Evolutionary conservation across 2,113 vertebrate genomes (phyloP), one percentile per base, ranked within the genome.

Genomic region (Penelope pileata): DNA sequence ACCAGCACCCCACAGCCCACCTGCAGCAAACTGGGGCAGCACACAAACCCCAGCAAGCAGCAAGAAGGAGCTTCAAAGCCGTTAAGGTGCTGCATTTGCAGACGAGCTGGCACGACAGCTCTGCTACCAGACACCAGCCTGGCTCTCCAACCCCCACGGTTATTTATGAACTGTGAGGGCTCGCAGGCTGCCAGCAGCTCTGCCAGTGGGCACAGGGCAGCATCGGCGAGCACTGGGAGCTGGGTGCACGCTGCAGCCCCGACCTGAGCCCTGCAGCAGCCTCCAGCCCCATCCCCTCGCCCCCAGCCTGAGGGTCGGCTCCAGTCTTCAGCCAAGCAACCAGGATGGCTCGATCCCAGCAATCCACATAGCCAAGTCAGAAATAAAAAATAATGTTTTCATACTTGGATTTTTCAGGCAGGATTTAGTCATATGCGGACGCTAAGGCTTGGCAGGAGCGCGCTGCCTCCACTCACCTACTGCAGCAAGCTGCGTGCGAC

Each of bases 341-440:
- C 82, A 21, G 76, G 59, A 48, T 56, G 86, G 93, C 93, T 85
- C 1, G 0, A 19, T 22, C 91, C 93, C 96, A 94, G 63, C 45
- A 4, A 34, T 19, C 63, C 86, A 16, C 29, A 6, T 50, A 74
- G 85, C 93, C 72, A 63, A n/a, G 91, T 91, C 96, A 94, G 92
- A 96, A 16, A 88, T 93, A 60, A 96, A 94, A 69, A 91, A 72
- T 91, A 94, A 93, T 93, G 94, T 94, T 96, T 96, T 93, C 87
- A 48, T 92, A 84, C 90, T 91, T 26, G 1, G 93, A 78, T 83
- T 96, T 96, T 95, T 89, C 86, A 95, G 91, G 94, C 86, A 82
- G 96, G 93, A 92, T 95, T 96, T 95, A 96, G 94, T 92, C 93
- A 93, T 92, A 91, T 94, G 94, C 81, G 91, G 96, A 91, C 91